Evolutionary conservation across 2,888 invertebrate genomes (phyloP), one percentile per base, ranked within the genome.

Genomic region (Cephus runcator): DNA sequence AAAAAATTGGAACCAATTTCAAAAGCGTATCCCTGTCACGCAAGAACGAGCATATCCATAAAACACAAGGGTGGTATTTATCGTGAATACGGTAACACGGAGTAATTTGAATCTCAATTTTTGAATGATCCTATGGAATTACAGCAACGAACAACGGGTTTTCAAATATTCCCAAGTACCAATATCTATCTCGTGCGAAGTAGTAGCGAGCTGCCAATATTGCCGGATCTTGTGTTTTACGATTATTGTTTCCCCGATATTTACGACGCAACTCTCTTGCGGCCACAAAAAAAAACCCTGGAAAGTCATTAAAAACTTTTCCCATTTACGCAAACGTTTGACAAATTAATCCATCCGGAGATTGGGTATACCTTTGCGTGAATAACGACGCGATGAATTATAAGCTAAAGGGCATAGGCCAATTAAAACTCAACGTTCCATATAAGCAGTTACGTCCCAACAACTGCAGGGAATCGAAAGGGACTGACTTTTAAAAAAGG

Each of bases 171-270:
- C 34, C 71, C 33, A 34, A 71, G 34, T 71, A 71, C 31, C 33
- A 34, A 12, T 71, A 23, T 23, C 71, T 71, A 71, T 71, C 4
- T 34, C 31, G 71, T 12, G 71, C 12, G 31, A 71, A 12, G 71
- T 31, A 31, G 36, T 31, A 12, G 35, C 31, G 23, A n/a, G 34
- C 74, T 74, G 74, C 74, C 74, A 34, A 74, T 74, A 74, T 74
- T 34, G 73, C n/a, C 34, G 73, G 34, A 73, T 34, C 74, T 74
- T 35, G 74, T 74, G 74, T 74, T 74, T 74, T 74, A 74, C 74
- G 74, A 74, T 74, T 74, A 74, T 74, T 34, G 74, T 35, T 74
- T 74, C 15, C n/a, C 74, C 74, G 74, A 74, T 74, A 74, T 74
- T 74, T 74, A 71, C 71, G 71, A 56, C 23, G 56, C 56, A 56